Percentiles rank a stretch among this genome's conserved stretches.
Conservation (phyloP, 2,797 vertebrate genomes). For the Ctenopoma kingsleyae region DNA sequence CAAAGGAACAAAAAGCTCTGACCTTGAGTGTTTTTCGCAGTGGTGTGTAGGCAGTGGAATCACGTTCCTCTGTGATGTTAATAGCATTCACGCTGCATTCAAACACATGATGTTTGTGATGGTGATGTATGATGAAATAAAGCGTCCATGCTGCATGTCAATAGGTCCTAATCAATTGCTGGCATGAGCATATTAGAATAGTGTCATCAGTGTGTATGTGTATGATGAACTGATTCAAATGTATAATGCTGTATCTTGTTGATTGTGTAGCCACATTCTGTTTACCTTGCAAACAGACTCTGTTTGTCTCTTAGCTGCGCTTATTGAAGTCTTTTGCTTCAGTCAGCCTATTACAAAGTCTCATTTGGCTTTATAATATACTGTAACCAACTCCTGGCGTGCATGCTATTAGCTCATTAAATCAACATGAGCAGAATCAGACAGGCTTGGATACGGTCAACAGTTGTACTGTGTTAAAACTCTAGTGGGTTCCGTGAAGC, state of each 20-base stretch:
- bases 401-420: slow-evolving; percentile 64
- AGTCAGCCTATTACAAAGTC: slow-evolving; percentile 59
- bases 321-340: slow-evolving; percentile 64
- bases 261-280: slow-evolving; percentile 29
- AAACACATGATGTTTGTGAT: slow-evolving; percentile 34
- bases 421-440: slow-evolving; percentile 65
- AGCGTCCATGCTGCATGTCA: slow-evolving; percentile 36
- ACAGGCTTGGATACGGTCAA: slow-evolving; percentile 57
- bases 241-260: slow-evolving; percentile 28
- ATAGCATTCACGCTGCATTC: slow-evolving; percentile 26
- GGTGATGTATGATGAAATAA: slow-evolving; percentile 16
- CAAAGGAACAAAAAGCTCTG: slow-evolving; percentile 42
- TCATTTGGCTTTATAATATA: slow-evolving; percentile 66
- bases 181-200: slow-evolving; percentile 5
- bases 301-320: slow-evolving; percentile 40
- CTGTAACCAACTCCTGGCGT: slow-evolving; percentile 58
- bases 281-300: slow-evolving; percentile 48
- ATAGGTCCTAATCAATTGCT: slow-evolving; percentile 10
- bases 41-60: slow-evolving; percentile 8
- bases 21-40: slow-evolving; percentile 65
- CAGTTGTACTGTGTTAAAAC: slow-evolving; percentile 40
- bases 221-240: slow-evolving; percentile 43
- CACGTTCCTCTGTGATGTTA: slow-evolving; percentile 32
- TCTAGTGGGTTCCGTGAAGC: slow-evolving; percentile 49
- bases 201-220: slow-evolving; percentile 6